Evolutionary conservation across 2,888 invertebrate genomes (phyloP).

Genomic region (Zygothrica quintamaculata): DNA sequence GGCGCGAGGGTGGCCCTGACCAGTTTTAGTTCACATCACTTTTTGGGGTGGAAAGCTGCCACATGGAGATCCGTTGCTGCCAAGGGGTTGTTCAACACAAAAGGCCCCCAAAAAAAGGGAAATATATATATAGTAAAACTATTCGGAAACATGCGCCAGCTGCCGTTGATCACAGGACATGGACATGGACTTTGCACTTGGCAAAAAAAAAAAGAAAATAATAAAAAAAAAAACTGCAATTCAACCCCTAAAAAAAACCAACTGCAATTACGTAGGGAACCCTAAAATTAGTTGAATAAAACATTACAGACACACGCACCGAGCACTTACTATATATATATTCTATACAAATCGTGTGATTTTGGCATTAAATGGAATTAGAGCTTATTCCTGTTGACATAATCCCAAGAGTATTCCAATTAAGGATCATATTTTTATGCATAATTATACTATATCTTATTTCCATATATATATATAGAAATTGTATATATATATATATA

Average conservation of each 20-base stretch:
- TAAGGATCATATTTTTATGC: too few species aligned
- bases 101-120: constrained; percentile 37
- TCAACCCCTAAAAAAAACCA: constrained; percentile 46
- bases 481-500: constrained; percentile 5
- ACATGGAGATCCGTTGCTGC: constrained; percentile 44
- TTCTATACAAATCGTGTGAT: too few species aligned
- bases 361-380: too few species aligned
- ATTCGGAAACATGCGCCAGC: constrained; percentile 33
- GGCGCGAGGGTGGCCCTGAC: constrained; percentile 55
- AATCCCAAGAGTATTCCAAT: too few species aligned
- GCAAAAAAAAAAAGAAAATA: constrained; percentile 26
- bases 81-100: constrained; percentile 54
- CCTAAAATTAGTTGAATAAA: constrained; percentile 16
- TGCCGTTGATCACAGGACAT: constrained; percentile 52
- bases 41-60: constrained; percentile 56
- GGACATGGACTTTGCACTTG: constrained; percentile 16
- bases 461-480: not conserved
- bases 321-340: not conserved
- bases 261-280: constrained; percentile 19
- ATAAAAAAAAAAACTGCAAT: constrained; percentile 26
- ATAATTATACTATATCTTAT: too few species aligned
- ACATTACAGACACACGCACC: not conserved
- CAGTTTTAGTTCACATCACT: constrained; percentile 15
- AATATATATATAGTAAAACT: too few species aligned
- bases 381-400: too few species aligned